phyloP scores from a whole-genome alignment of 2,888 invertebrate genomes.

The Ectemnius lituratus region DNA sequence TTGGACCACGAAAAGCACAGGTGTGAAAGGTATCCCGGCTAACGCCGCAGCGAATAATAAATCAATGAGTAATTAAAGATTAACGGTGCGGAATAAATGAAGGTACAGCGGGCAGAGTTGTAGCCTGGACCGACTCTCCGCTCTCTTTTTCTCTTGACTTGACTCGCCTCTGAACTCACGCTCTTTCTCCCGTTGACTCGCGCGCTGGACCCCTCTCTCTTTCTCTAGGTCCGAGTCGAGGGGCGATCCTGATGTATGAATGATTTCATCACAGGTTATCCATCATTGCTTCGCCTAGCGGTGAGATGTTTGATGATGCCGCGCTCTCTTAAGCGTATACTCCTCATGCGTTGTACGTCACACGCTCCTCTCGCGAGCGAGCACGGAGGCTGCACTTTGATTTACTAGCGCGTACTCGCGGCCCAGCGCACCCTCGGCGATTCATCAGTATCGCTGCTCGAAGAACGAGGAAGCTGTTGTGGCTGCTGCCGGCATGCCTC shows the following conservation, averaged over 20 bases:
- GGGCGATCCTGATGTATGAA: constrained; percentile 70
- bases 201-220: constrained; percentile 8
- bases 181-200: not conserved
- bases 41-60: constrained; percentile 66
- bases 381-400: constrained; percentile 26
- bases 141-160: constrained; percentile 3
- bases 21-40: constrained; percentile 56
- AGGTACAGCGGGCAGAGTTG: constrained; percentile 37
- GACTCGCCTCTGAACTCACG: not conserved
- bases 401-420: constrained; percentile 30
- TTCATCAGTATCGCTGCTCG: constrained; percentile 18
- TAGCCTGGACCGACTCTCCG: constrained; percentile 16
- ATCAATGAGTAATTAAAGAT: constrained; percentile 76
- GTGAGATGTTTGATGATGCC: constrained; percentile 72
- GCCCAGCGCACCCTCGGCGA: not conserved
- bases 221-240: constrained; percentile 3
- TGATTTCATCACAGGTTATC: constrained; percentile 75
- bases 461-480: constrained; percentile 15
- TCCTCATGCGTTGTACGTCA: constrained; percentile 33
- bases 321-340: constrained; percentile 53
- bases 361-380: constrained; percentile 27
- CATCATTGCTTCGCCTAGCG: constrained; percentile 72
- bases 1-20: constrained; percentile 43
- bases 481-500: constrained; percentile 1
- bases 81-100: constrained; percentile 68